Evolutionary conservation across 2,888 invertebrate genomes (phyloP), one percentile per base, ranked within the genome.

Genomic region (Molorchus minor): DNA sequence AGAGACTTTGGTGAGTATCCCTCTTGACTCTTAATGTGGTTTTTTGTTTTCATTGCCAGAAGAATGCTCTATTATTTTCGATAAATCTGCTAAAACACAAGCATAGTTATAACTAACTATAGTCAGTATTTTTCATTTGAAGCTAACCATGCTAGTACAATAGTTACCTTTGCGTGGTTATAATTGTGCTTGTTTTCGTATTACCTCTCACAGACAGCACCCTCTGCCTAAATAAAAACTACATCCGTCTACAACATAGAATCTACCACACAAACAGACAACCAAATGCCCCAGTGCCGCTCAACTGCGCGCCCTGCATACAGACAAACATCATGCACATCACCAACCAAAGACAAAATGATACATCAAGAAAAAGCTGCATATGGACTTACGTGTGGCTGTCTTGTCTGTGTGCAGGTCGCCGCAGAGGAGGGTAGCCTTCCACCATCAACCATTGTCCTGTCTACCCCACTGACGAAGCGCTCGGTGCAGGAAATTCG

Each of bases 391-490:
- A 75, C 76, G 79, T 80, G 79, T 82, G 82, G 83, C 81, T 84
- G 83, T 83, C 83, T 82, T 84, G 84, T 84, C 84, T 84, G 84
- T 84, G 83, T 84, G 84, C 84, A 84, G 84, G 84, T 82, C 81
- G 81, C 81, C 81, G 78, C 76, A 77, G 77, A 71, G 75, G 71
- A 71, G 75, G 73, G 56, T 61, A 65, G 61, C 52, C 56, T 44
- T 35, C 38, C 52, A 67, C 51, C 35, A 52, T 44, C 58, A 25
- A 65, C 56, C 54, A 47, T 46, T 54, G 58, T 21, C 58, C 44
- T 54, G 44, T 29, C 49, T 43, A 38, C 33, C 13, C 5, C 30
- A 36, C 44, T 17, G 43, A 40, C 33, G 45, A 8, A 47, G 29
- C 29, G 33, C 30, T 53, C 47, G 40, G 44, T 16, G 33, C 46